Evolutionary conservation across 2,113 vertebrate species (phyloP), one percentile per base, ranked within the genome.

Genomic region (Toxostoma redivivum): DNA sequence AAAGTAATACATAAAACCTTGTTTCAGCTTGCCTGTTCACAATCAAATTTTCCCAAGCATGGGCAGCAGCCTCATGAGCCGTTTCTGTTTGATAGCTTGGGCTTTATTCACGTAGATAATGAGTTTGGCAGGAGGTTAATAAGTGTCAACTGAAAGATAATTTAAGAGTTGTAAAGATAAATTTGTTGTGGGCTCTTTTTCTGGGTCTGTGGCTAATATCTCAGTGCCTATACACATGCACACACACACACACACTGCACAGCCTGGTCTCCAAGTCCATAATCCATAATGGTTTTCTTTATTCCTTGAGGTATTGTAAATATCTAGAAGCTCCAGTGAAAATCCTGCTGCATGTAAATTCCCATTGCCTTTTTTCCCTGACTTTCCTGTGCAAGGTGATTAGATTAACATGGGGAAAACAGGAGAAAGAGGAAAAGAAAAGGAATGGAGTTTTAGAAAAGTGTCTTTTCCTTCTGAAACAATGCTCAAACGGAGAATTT

Each of bases 91-190:
- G 94, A 89, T 72, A 82, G 94, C 95, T 77, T 0, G 6, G 77
- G 73, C 85, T 96, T 93, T 94, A 94, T 91, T 89, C 96, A 76
- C 33, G 4, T 79, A 80, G 96, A 95, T 97, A 97, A 97, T 95
- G 96, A 97, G 92, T 97, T 95, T 97, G 96, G 96, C 96, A 96
- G 95, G 86, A 97, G 96, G 96, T 97, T 97, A 97, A 95, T 97
- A 97, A 96, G 94, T 96, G 96, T 92, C 96, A 97, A 89, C 96
- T 51, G 91, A 91, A 96, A 97, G 95, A 95, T 93, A 94, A 96
- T 97, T 96, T 92, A 87, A 64, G 91, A 97, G 96, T 94, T 95
- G 92, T 94, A 97, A 94, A 97, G 96, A 97, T 94, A 96, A 94
- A 97, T 92, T 82, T 95, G 95, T 93, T 96, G 92, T 74, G 71